Base-by-base conservation (phyloP, 2,888 invertebrate species). In the Brachycybe producta region DNA sequence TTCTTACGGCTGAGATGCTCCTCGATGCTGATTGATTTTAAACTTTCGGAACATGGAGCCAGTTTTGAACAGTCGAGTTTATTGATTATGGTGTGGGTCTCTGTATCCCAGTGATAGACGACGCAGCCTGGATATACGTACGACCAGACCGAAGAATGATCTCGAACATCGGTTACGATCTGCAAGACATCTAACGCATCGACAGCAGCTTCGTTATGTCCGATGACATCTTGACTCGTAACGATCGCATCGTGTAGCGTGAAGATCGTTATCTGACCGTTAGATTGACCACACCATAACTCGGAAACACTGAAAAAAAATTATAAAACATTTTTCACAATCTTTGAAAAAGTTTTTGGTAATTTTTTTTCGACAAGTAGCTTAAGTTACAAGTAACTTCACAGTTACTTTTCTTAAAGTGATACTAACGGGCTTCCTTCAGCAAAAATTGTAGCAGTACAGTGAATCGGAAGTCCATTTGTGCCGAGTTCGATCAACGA, bases 1-100 rank as follows among this genome's bases (percentile, higher is more conserved):
- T 24, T 52, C 69, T 66, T 62, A 82, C 80, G 77, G 58, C 80
- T 82, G 1, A 87, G 72, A 63, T 81, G 82, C 60, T 90, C 88
- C 64, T 91, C 92, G 55, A 90, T 81, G 36, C 86, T 81, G 60
- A 90, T 87, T 28, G 88, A 87, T 67, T 87, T 85, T 47, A 91
- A 72, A 60, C 86, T 88, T 67, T 91, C 92, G 13, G 86, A 90
- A 66, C 87, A 87, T 1, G 92, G 92, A 57, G 84, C 82, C 59
- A 92, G 72, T 69, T 90, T 91, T 38, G 84, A 86, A 70, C 91
- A 86, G 69, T 95, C 94, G 50, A 95, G 71, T 58, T 82, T 80
- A 56, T 83, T 83, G 2, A 79, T 70, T 55, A 85, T 80, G 48
- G 71, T 70, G 54, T 81, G 77, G 0, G 74, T 73, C 2, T 70